These are phyloP conservation scores for Hylaeus volcanicus DNA, from an alignment of 1,140 invertebrate species.

Conservation along the genomic window DNA sequence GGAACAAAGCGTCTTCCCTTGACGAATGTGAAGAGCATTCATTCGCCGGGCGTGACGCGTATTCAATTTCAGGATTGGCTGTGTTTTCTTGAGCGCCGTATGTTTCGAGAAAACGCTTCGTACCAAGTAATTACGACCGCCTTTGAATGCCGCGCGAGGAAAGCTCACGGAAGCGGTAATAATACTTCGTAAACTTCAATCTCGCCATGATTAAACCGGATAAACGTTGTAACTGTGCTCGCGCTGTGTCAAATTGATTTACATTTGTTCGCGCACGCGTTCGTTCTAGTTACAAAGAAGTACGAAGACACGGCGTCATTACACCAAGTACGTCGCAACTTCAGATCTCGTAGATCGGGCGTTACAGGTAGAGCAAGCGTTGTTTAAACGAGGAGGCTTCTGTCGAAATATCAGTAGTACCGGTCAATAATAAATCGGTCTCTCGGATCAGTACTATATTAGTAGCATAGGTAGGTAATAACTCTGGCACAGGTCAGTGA, in stretches of 20 bases:
- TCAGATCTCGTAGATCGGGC: no score
- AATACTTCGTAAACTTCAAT: constrained; percentile 28
- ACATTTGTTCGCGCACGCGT: background rate
- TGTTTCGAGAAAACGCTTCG: background rate
- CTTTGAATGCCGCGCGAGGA: constrained; percentile 4
- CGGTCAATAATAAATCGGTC: no score
- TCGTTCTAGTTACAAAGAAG: background rate
- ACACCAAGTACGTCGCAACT: background rate
- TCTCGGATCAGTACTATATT: no score
- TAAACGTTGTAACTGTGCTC: background rate
- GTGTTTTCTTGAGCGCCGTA: background rate
- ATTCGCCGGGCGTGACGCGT: background rate
- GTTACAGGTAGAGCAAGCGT: no score
- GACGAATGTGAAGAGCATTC: background rate
- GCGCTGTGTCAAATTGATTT: background rate
- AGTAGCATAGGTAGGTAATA: no score
- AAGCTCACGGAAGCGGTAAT: constrained; percentile 11
- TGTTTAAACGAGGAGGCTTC: no score
- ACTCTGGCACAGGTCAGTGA: no score
- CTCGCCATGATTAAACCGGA: background rate
- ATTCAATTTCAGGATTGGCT: background rate
- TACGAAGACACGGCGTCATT: background rate
- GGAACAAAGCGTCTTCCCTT: background rate
- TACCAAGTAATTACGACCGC: background rate
- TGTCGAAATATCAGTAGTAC: no score